Evolutionary conservation across 2,797 vertebrate species (phyloP).

Genomic region (Acanthurus leucopareius): DNA sequence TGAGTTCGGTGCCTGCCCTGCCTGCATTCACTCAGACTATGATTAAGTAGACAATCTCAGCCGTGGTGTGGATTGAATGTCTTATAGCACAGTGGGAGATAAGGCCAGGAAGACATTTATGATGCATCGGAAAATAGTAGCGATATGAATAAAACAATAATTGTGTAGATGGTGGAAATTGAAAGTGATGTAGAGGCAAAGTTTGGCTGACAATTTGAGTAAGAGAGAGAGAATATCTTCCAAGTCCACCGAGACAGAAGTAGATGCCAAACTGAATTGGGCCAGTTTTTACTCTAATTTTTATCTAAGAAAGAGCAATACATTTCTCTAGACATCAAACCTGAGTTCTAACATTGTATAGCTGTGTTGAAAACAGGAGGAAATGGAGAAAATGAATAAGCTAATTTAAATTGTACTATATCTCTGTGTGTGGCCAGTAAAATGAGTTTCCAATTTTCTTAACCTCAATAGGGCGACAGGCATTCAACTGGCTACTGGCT

Average conservation of each 20-base stretch:
- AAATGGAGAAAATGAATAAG: background rate
- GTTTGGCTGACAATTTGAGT: slow-evolving; percentile 18
- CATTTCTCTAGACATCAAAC: background rate
- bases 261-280: background rate
- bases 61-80: slow-evolving; percentile 25
- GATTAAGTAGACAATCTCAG: slow-evolving; percentile 41
- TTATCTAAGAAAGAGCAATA: background rate
- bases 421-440: too few species aligned
- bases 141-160: slow-evolving; percentile 39
- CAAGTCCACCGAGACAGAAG: background rate
- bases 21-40: slow-evolving; percentile 37
- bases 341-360: background rate
- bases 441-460: too few species aligned
- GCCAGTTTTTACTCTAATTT: background rate
- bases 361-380: background rate
- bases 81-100: slow-evolving; percentile 22
- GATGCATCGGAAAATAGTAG: slow-evolving; percentile 38
- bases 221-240: background rate
- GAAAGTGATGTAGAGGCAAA: slow-evolving; percentile 22
- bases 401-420: too few species aligned
- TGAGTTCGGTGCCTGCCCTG: slow-evolving; percentile 16
- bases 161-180: slow-evolving; percentile 34
- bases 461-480: too few species aligned
- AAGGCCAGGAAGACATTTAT: slow-evolving; percentile 36
- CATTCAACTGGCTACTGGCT: too few species aligned